Evolutionary conservation across 1,140 invertebrate species (phyloP).

Genomic region (Lepidotrigona ventralis): DNA sequence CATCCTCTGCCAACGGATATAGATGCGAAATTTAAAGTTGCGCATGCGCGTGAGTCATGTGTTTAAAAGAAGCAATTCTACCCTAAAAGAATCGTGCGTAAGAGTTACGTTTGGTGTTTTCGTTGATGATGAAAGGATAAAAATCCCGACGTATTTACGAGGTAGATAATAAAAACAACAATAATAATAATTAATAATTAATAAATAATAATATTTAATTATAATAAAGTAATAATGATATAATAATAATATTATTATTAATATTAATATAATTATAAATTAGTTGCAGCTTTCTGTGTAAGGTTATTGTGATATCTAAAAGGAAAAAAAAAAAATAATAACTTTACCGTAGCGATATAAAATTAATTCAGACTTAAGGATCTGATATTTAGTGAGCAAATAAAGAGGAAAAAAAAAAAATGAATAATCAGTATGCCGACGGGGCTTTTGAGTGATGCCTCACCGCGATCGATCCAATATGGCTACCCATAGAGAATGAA

Average conservation of each 20-base stretch:
- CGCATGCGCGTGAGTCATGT: slow-evolving; percentile 22
- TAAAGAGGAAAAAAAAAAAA: slow-evolving; percentile 41
- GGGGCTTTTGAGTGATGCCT: slow-evolving; percentile 61
- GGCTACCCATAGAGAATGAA: neutral
- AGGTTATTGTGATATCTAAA: slow-evolving; percentile 78
- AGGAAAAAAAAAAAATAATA: slow-evolving; percentile 66
- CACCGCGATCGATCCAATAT: slow-evolving; percentile 36
- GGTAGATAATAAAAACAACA: slow-evolving; percentile 58
- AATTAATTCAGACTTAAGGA: slow-evolving; percentile 62
- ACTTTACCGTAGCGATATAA: slow-evolving; percentile 70
- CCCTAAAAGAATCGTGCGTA: slow-evolving; percentile 34
- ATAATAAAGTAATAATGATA: slow-evolving; percentile 61
- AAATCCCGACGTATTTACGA: slow-evolving; percentile 60
- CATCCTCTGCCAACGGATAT: slow-evolving; percentile 31
- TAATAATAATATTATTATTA: slow-evolving; percentile 55
- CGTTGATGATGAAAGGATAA: slow-evolving; percentile 35
- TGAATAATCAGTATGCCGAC: slow-evolving; percentile 62
- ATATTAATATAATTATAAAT: slow-evolving; percentile 66
- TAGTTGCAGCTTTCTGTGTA: slow-evolving; percentile 76
- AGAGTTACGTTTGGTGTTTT: slow-evolving; percentile 58
- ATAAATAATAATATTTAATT: slow-evolving; percentile 55
- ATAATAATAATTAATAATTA: slow-evolving; percentile 63
- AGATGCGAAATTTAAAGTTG: neutral
- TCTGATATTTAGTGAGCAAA: slow-evolving; percentile 64
- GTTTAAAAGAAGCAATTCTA: slow-evolving; percentile 38